Base-by-base conservation (phyloP, 92 coral and sea anemone genomes). In the Parazoanthus darwini region DNA sequence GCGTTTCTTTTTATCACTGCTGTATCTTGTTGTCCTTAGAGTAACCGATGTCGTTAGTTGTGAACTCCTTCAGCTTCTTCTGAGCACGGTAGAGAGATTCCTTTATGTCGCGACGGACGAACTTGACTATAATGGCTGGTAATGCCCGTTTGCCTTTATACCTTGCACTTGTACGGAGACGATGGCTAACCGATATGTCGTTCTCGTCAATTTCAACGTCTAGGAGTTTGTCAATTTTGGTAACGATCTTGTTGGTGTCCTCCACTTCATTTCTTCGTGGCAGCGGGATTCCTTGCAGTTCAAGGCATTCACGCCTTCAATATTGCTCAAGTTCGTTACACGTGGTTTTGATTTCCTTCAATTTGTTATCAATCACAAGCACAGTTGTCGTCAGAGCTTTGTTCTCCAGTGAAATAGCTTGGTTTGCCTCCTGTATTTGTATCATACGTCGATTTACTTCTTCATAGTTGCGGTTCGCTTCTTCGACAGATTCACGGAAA, bases 231-330 rank as follows among this genome's bases (percentile, higher is more conserved):
- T 8, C 82, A 18, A 59, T 44, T 25, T 56, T 39, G 71, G 22
- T 54, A 54, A 22, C 77, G 13, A 58, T 54, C 51, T 82, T 26
- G 51, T 82, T 82, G 33, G 87, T 82, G 76, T 65, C 87, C n/a
- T 82, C 78, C 23, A 9, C 87, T 75, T 38, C 50, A 75, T 42
- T 37, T 75, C 50, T 51, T 68, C 16, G 87, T 58, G 36, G 76
- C 38, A 35, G 73, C 73, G 78, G 87, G 79, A 75, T 75, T 75
- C 50, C 79, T 75, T 75, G 25, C 20, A 75, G 51, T 37, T 75
- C 79, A 75, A 75, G 43, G 42, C 58, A 51, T 51, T 51, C 58
- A 1, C 10, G 58, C 58, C 58, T 51, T 51, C 6, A 58, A 22
- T 11, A 58, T 58, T 58, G 65, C 65, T 58, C 65, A 58, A 58